These are phyloP conservation scores for Caenorhabditis sulstoni DNA, from an alignment of 2,888 invertebrate genomes.

Conservation along the genomic window DNA sequence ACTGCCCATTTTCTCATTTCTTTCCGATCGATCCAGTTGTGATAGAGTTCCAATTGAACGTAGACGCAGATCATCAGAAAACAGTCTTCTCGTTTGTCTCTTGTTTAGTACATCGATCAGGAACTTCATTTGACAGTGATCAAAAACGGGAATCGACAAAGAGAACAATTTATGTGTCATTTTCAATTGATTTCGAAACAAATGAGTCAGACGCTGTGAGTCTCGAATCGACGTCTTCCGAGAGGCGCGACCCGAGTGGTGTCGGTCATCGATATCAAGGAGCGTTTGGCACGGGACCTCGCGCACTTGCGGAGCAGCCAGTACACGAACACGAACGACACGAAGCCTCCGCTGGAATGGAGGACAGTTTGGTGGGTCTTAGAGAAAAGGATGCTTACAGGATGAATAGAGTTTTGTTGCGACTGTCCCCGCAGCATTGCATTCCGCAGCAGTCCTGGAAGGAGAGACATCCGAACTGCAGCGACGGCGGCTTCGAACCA, in stretches of 20 bases:
- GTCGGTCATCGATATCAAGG: no score
- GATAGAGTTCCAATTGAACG: slow-evolving; percentile 9
- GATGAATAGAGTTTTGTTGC: slow-evolving; percentile 6
- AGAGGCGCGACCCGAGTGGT: not conserved
- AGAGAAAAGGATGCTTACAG: slow-evolving; percentile 12
- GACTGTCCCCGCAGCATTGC: slow-evolving; percentile 38
- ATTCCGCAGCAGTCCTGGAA: slow-evolving; percentile 37
- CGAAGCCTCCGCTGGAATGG: slow-evolving; percentile 8
- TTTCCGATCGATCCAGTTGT: slow-evolving; percentile 8
- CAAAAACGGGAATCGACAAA: not conserved
- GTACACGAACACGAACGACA: not conserved
- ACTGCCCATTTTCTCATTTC: slow-evolving; percentile 4
- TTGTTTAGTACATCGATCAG: slow-evolving; percentile 12
- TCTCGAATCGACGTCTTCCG: not conserved
- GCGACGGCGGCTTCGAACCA: slow-evolving; percentile 19
- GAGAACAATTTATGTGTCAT: slow-evolving; percentile 9
- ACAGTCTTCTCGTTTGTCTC: slow-evolving; percentile 17
- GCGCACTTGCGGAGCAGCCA: not conserved
- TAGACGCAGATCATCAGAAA: slow-evolving; percentile 27
- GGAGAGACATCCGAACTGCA: slow-evolving; percentile 31
- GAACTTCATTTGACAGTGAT: not conserved
- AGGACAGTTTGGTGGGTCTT: no score
- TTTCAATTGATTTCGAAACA: not conserved
- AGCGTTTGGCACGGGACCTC: not conserved
- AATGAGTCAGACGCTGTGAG: slow-evolving; percentile 5